A percentile compares a stretch with the other conserved stretches of the same genome.
These are phyloP conservation scores for Danio jaintianensis DNA, from an alignment of 2,797 vertebrate species.

Conservation along the genomic window DNA sequence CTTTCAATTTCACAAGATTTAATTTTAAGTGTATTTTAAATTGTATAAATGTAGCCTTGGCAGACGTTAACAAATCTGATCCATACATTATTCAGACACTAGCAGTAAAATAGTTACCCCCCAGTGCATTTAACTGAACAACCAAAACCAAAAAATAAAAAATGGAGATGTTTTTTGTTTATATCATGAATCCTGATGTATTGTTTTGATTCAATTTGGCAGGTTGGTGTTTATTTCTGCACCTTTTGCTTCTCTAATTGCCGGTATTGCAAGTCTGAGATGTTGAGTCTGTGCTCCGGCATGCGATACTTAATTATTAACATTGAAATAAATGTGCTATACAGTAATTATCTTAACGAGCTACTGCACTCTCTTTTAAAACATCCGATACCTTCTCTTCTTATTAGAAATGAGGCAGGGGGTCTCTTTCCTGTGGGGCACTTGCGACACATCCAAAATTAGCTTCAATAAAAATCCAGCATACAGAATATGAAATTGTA, in stretches of 20 bases:
- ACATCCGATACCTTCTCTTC: constrained; percentile 72
- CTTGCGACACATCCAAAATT: constrained; percentile 38
- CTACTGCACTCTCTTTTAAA: constrained; percentile 74
- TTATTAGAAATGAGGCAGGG: constrained; percentile 68
- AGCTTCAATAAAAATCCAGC: constrained; percentile 35
- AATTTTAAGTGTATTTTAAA: too few species aligned
- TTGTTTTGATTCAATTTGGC: constrained; percentile 71
- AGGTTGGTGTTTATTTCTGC: constrained; percentile 67
- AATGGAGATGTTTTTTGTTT: constrained; percentile 24
- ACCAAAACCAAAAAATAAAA: too few species aligned
- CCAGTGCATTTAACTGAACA: too few species aligned
- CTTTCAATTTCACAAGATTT: too few species aligned
- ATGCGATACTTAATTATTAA: constrained; percentile 70
- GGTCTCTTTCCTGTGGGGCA: constrained; percentile 65
- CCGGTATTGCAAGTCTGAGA: constrained; percentile 73
- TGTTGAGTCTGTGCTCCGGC: constrained; percentile 67
- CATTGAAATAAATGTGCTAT: constrained; percentile 77
- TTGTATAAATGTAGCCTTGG: background rate
- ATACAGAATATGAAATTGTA: constrained; percentile 33
- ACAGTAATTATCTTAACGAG: constrained; percentile 82
- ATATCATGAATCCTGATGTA: constrained; percentile 48
- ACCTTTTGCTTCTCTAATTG: constrained; percentile 75
- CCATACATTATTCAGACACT: too few species aligned
- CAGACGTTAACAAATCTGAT: background rate
- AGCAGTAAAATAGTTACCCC: too few species aligned